Evolutionary conservation across 2,888 invertebrate genomes (phyloP), one percentile per base, ranked within the genome.

Genomic region (Cephonodes hylas): DNA sequence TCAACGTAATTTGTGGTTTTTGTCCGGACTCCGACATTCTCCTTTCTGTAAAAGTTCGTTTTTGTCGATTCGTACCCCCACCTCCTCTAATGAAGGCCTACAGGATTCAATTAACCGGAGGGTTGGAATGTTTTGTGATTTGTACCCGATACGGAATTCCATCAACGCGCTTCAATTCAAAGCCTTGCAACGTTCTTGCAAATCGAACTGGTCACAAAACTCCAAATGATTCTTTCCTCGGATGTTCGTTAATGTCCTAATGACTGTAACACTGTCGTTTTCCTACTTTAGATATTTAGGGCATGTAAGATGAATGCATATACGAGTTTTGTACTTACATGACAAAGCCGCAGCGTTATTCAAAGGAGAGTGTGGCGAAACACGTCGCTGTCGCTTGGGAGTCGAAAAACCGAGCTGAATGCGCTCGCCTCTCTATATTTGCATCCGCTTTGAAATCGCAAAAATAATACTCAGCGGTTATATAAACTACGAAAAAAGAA

Each of bases 91-190:
- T 91, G 88, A 89, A 88, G 89, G 89, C 85, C 86, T 87, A 85
- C 86, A 82, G 88, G 83, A 89, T 90, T 90, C 90, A 89, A 90
- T 91, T 91, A 90, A 88, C 85, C 82, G 80, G 75, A 80, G 86
- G 83, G 84, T 85, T 79, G 88, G 87, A 89, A 89, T 89, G 89
- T 86, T 89, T 88, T 86, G 88, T 88, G 88, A 89, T 89, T 89
- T 88, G 85, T 86, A 80, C 84, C 75, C 79, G 75, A 79, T 78
- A 79, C 82, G 82, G 80, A 84, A 88, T 88, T 85, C 84, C 80
- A 88, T 88, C 85, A 84, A 79, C 82, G 83, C 79, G 76, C 72
- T 78, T 80, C 83, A 73, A 81, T 84, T 83, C 81, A 76, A 74
- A 76, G 75, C 78, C 74, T 78, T 77, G 77, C 79, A 79, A 71